Percentiles rank a stretch among this genome's conserved stretches.
phyloP scores from a whole-genome alignment of 2,113 vertebrate species.

The Dasyurus viverrinus region DNA sequence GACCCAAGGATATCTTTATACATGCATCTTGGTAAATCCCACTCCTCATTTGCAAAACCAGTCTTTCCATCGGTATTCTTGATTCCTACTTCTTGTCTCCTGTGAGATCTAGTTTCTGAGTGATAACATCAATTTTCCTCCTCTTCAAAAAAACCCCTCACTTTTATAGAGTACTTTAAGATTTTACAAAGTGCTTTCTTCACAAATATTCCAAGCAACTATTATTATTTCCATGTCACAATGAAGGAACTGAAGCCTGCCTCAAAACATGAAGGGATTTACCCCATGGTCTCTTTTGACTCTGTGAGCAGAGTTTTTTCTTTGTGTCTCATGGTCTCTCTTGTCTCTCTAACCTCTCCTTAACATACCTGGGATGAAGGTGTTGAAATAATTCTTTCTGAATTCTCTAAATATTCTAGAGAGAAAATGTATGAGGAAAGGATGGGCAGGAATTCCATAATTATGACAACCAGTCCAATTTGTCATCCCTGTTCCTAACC shows the following conservation, averaged over 20 bases:
- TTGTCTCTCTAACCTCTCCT: not conserved
- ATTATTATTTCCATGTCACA: not conserved
- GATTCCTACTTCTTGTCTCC: not conserved
- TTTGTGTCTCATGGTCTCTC: not conserved
- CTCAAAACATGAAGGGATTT: not conserved
- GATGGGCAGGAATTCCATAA: not conserved
- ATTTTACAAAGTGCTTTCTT: not conserved
- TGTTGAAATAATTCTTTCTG: not conserved
- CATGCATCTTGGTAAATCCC: not conserved
- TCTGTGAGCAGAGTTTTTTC: not conserved
- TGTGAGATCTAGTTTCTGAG: not conserved
- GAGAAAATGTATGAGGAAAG: not conserved
- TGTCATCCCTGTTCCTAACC: not conserved
- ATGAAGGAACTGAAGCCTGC: not conserved
- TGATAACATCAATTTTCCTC: not conserved
- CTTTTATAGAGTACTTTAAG: not conserved
- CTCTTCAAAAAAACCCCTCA: not conserved
- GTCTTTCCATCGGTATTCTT: not conserved
- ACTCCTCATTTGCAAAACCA: not conserved
- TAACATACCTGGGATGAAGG: not conserved
- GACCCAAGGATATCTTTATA: not conserved
- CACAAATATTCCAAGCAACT: not conserved
- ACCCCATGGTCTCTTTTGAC: not conserved
- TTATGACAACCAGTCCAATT: not conserved
- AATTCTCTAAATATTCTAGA: not conserved